Evolutionary conservation across 2,113 vertebrate genomes (phyloP), one percentile per base, ranked within the genome.

Genomic region (Procavia capensis): DNA sequence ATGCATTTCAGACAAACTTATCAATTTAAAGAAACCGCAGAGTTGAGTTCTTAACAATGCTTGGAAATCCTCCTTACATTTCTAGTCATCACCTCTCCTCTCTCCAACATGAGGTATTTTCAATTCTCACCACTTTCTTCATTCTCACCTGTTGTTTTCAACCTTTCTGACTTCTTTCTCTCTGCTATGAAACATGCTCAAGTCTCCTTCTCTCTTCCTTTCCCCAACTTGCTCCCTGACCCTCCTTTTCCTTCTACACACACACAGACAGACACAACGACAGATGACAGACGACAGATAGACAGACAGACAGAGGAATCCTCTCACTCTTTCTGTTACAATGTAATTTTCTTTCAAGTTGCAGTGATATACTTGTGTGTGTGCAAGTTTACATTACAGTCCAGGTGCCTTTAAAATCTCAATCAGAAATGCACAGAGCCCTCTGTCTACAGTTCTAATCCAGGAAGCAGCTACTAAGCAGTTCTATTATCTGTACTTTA

Each of bases 1-100:
- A 66, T 45, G 63, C 66, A 96, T 76, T 93, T 95, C 43, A 93
- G 50, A 74, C 9, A 76, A 83, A 88, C 47, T 59, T 25, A 85
- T 72, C 61, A 80, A 66, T 78, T 82, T 85, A 36, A 87, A 87
- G 85, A 90, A 83, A n/a, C 3, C 66, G 43, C 59, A 59, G 4
- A 85, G 20, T 13, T 80, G 41, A 19, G 3, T 43, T 90, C 27
- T 93, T 74, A 79, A 59, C 34, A 68, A 50, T 8, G 39, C 47
- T 59, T 70, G 45, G 70, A 93, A 93, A 85, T 43, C 50, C 45
- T 88, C 41, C 47, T 43, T 2, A 5, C 34, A 22, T 75, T 41
- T 90, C 19, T n/a, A 50, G 54, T 45, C 29, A 64, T 74, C 6
- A 13, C 25, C 9, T 84, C 13, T 66, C 13, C 85, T 27, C 13